phyloP scores from a whole-genome alignment of 2,797 vertebrate species.

The Nyctibius grandis region DNA sequence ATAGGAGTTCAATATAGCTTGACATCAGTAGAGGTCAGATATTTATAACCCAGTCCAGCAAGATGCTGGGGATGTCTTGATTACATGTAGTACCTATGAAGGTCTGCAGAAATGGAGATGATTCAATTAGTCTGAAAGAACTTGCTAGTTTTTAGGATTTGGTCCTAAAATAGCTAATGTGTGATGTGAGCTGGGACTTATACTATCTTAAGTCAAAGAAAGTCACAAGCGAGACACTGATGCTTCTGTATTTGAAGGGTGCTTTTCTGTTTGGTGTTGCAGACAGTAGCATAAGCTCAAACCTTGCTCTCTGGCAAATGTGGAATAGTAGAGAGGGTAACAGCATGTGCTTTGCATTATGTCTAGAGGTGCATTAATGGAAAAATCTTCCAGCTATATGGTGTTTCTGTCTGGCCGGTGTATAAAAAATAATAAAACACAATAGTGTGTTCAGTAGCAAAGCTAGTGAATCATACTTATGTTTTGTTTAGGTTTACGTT shows the following conservation, averaged over 20 bases:
- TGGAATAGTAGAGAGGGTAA: constrained; percentile 75
- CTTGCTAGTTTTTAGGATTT: not conserved
- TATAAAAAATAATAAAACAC: not conserved
- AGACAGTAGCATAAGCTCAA: constrained; percentile 74
- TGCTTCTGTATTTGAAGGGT: not conserved
- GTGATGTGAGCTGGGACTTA: not conserved
- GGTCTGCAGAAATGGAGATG: not conserved
- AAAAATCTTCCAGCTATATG: constrained; percentile 64
- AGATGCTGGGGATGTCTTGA: not conserved
- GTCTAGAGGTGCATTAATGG: constrained; percentile 74
- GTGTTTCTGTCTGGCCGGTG: not conserved
- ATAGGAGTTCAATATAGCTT: not conserved
- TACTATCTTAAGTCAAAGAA: not conserved
- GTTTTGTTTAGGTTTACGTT: not conserved
- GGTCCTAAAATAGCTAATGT: not conserved
- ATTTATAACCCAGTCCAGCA: not conserved
- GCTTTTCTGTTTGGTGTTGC: constrained; percentile 70
- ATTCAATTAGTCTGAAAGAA: not conserved
- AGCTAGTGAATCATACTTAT: not conserved
- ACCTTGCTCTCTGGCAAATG: constrained; percentile 74
- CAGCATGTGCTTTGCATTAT: constrained; percentile 86
- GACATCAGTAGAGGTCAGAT: not conserved
- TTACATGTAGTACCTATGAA: not conserved
- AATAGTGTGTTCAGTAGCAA: not conserved
- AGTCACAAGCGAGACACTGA: not conserved